Conservation (phyloP, 2,113 vertebrate genomes). For the Ochotona princeps region DNA sequence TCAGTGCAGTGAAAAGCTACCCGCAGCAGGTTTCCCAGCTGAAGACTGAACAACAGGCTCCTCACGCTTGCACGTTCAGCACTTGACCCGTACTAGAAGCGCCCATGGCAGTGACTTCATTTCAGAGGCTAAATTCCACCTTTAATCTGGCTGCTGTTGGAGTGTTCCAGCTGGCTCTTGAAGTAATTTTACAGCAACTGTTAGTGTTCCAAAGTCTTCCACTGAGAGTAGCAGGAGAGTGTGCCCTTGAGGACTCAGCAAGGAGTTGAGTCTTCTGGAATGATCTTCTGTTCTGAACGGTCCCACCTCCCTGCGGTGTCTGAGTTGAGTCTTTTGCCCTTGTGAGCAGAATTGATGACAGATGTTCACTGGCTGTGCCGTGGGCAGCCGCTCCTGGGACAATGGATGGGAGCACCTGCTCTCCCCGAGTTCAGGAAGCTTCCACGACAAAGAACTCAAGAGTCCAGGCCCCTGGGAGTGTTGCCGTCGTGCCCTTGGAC, state of each 20-base stretch:
- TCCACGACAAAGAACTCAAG: constrained; percentile 56
- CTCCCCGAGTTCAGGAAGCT: constrained; percentile 67
- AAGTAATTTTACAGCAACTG: constrained; percentile 59
- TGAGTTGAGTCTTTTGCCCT: constrained; percentile 51
- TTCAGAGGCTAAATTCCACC: constrained; percentile 56
- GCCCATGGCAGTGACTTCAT: constrained; percentile 55
- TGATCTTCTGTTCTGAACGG: constrained; percentile 72
- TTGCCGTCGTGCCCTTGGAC: constrained; percentile 33
- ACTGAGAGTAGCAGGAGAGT: constrained; percentile 4
- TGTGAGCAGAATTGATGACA: constrained; percentile 70
- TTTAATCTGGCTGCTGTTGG: constrained; percentile 67
- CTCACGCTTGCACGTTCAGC: background rate
- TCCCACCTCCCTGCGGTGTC: constrained; percentile 75
- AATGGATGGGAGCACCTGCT: constrained; percentile 66
- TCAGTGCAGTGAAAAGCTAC: background rate
- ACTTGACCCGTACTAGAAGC: background rate
- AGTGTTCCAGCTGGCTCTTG: constrained; percentile 61
- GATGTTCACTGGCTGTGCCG: constrained; percentile 65
- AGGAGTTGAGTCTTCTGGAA: constrained; percentile 30
- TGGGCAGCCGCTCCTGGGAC: constrained; percentile 48
- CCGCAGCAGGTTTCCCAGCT: background rate
- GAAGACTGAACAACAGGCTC: background rate
- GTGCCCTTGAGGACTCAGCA: constrained; percentile 6
- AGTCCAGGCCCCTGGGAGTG: constrained; percentile 16
- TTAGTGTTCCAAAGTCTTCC: constrained; percentile 11